These are phyloP conservation scores for Champsocephalus esox DNA, from an alignment of 2,797 vertebrate genomes.

Conservation along the genomic window DNA sequence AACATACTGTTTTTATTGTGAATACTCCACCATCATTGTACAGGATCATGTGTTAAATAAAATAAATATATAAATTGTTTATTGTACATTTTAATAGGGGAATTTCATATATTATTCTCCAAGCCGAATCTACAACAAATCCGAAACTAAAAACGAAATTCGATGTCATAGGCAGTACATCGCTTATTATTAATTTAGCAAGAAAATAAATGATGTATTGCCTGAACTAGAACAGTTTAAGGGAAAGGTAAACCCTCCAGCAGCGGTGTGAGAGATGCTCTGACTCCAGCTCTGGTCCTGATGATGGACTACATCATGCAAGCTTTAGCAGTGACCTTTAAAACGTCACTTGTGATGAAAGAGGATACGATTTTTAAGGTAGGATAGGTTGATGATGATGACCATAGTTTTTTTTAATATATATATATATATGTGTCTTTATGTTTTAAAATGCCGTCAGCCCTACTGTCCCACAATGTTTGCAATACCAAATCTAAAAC, in stretches of 20 bases:
- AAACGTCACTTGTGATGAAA: conserved; percentile 66
- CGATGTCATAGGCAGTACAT: neutral
- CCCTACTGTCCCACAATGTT: neutral
- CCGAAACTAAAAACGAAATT: neutral
- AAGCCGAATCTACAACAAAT: neutral
- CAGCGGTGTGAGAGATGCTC: conserved; percentile 44
- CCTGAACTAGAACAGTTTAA: neutral
- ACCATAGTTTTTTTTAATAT: neutral
- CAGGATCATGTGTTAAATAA: neutral
- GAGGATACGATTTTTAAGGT: conserved; percentile 24
- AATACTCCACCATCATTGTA: neutral
- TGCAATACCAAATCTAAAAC: conserved; percentile 2
- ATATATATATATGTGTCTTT: neutral
- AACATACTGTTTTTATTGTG: neutral
- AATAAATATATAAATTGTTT: neutral
- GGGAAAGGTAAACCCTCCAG: neutral
- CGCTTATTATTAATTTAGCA: neutral
- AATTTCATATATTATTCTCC: neutral
- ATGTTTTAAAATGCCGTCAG: neutral
- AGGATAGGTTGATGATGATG: conserved; percentile 17
- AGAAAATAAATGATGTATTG: neutral
- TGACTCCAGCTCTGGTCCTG: conserved; percentile 67
- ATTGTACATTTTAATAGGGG: neutral
- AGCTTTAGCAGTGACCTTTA: conserved; percentile 65
- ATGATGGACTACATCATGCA: conserved; percentile 52